Base-by-base conservation (phyloP, 2,797 vertebrate species). In the Discoglossus pictus region DNA sequence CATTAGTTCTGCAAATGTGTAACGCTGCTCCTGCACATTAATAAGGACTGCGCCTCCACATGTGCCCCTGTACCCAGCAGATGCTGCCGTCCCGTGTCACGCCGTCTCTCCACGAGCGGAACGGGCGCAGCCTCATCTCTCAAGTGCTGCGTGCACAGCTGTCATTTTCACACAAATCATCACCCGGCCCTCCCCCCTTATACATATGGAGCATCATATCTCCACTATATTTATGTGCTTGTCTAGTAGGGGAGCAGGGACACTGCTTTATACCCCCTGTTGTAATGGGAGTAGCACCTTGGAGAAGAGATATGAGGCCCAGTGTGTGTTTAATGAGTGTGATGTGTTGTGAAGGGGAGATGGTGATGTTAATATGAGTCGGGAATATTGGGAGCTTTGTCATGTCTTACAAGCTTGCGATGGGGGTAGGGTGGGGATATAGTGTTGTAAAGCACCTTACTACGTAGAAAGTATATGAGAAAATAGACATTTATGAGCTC, bases 171-270 rank as follows among this genome's bases (percentile, higher is more conserved):
- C 82, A 76, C 78, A 80, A 86, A 86, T 86, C 85, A 79, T 85
- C 83, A 75, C 83, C 77, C 84, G 76, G 74, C 68, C 35, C 16
- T 25, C 23, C 79, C 73, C 74, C 80, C 78, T 82, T 82, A 85
- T 85, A 75, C 87, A 88, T 87, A 89, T 84, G 86, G 86, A 88
- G 82, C 71, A 73, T 75, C 77, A 77, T 79, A 80, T 84, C 83
- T 75, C 76, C 66, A 4, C 80, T 80, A 79, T 85, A 84, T 85
- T 88, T 82, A 84, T 86, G 75, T 77, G 27, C 53, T 58, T 64
- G 60, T 62, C 59, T 47, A 43, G 36, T 16, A 31, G 35, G 65
- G 72, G 66, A 71, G 67, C 65, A 60, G 21, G 36, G 16, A 12
- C 5, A 17, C 17, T 43, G 10, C 50, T 35, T 63, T 35, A 43